Conservation (phyloP, 2,888 invertebrate genomes). For the Drosophila stalkeri region DNA sequence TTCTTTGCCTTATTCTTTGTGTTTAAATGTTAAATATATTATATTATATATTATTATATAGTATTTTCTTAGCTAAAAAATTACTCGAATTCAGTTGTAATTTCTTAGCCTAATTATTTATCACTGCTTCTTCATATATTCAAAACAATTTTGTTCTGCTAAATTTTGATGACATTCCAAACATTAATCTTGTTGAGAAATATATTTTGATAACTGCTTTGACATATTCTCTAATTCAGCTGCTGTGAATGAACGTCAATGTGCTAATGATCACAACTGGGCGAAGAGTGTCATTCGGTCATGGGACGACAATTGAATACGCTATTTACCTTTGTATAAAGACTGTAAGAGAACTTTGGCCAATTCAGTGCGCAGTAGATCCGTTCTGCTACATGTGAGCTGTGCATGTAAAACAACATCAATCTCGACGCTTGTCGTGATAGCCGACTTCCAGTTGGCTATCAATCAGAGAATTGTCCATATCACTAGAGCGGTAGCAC, state of each 20-base stretch:
- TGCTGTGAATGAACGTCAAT: not conserved
- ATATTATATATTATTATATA: not conserved
- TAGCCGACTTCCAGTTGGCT: slow-evolving; percentile 14
- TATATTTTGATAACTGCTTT: not conserved
- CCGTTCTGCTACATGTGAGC: slow-evolving; percentile 26
- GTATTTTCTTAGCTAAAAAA: not conserved
- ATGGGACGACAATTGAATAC: not conserved
- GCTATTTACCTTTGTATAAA: not conserved
- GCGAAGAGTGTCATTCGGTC: not conserved
- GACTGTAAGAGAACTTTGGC: not conserved
- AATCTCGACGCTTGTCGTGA: slow-evolving; percentile 5
- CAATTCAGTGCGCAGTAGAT: not conserved
- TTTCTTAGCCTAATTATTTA: not conserved
- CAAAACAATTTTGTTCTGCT: not conserved
- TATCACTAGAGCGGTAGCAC: slow-evolving; percentile 25
- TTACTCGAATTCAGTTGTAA: not conserved
- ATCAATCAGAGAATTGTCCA: slow-evolving; percentile 42
- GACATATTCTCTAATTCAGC: not conserved
- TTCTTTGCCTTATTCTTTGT: too few species aligned
- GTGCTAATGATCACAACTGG: not conserved
- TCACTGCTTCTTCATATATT: not conserved
- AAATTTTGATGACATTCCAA: not conserved
- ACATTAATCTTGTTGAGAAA: not conserved
- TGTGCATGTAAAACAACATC: slow-evolving; percentile 31
- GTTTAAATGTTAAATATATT: not conserved